Evolutionary conservation across 2,888 invertebrate species (phyloP), one percentile per base, ranked within the genome.

Genomic region (Drosophila seclusa): DNA sequence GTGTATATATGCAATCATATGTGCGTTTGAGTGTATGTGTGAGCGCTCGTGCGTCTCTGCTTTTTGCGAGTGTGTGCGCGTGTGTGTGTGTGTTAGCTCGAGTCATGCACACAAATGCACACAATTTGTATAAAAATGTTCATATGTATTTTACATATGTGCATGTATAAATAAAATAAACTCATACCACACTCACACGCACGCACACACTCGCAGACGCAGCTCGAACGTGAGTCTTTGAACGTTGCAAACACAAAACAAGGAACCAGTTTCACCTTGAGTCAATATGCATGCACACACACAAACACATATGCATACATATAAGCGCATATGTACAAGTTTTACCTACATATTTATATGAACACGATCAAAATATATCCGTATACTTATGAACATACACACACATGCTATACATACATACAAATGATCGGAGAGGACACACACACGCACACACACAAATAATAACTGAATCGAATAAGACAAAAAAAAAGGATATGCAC

Each of bases 241-340:
- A 87, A 74, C 78, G 82, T 89, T 89, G 87, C 80, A 82, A 89
- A 86, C 67, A 87, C 72, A 84, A 84, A 78, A 89, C 82, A 89
- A 87, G 89, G 86, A 87, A 87, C 89, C 85, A 89, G 87, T 80
- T 89, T 87, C 85, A 87, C 89, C 86, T 89, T 87, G 86, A 86
- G 87, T 76, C 62, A 69, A 66, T 63, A 65, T 76, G 65, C 63
- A 73, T 58, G 55, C 42, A 53, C 58, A 64, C 42, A 61, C 61
- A 70, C 49, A 31, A n/a, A 59, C 58, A 58, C 24, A 52, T 61
- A 67, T 58, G 54, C 54, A 27, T 24, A 29, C 49, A 54, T 2
- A 31, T 70, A 18, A 27, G 32, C 38, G 40, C 27, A 52, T 45
- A 63, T 64, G 21, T 38, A 71, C 24, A 54, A 34, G 49, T 42